A percentile compares a stretch with the other conserved stretches of the same genome.
Conservation (phyloP, 2,113 vertebrate species). For the Dicentrarchus labrax region DNA sequence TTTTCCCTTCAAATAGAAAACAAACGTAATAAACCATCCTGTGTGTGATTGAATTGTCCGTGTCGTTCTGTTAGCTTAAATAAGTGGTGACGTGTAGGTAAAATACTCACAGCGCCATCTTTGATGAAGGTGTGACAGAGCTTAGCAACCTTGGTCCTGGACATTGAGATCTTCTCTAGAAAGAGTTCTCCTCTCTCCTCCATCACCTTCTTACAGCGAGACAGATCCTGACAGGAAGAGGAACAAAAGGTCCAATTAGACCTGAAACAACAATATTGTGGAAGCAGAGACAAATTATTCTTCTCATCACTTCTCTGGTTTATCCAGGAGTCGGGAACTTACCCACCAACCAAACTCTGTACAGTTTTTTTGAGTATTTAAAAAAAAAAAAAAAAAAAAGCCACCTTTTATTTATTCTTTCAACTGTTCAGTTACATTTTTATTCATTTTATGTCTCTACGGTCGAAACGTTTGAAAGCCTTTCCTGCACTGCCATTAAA, state of each 20-base stretch:
- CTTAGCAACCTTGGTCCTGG: slow-evolving; percentile 92
- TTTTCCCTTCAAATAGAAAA: too few relatives aligned
- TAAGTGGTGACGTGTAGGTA: too few relatives aligned
- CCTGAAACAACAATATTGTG: neutral
- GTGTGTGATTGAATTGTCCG: too few relatives aligned
- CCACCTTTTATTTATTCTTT: too few relatives aligned
- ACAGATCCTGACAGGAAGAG: slow-evolving; percentile 86
- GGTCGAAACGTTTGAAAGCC: too few relatives aligned
- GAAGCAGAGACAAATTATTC: neutral
- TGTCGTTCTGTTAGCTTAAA: neutral
- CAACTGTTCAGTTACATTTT: too few relatives aligned
- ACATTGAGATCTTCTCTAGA: slow-evolving; percentile 91
- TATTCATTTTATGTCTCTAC: too few relatives aligned
- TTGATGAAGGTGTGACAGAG: slow-evolving; percentile 98
- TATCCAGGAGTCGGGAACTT: neutral
- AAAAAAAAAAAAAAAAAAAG: too few relatives aligned
- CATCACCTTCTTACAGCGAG: slow-evolving; percentile 96
- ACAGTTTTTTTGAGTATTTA: too few relatives aligned
- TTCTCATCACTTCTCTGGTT: neutral
- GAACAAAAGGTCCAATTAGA: neutral
- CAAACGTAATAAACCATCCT: too few relatives aligned
- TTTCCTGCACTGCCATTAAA: too few relatives aligned
- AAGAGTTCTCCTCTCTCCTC: slow-evolving; percentile 96
- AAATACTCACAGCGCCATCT: slow-evolving; percentile 92
- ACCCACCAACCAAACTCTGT: too few relatives aligned